These are phyloP conservation scores for Drosophila insularis DNA, from an alignment of 1,140 invertebrate genomes.

Conservation along the genomic window DNA sequence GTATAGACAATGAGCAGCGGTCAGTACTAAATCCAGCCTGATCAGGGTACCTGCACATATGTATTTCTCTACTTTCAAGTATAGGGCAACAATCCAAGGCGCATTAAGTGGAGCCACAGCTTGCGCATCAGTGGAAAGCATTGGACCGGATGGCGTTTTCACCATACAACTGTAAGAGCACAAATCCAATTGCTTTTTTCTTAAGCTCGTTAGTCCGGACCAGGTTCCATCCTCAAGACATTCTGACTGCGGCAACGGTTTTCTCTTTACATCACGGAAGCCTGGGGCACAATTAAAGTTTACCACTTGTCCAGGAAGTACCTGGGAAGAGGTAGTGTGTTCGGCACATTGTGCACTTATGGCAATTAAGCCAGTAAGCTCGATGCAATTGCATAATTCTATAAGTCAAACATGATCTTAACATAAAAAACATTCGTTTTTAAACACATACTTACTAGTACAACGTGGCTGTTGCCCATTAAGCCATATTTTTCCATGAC, in stretches of 20 bases:
- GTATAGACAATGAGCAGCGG: constrained; percentile 32
- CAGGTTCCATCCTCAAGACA: constrained; percentile 27
- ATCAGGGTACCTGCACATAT: constrained; percentile 20
- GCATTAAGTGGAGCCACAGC: fast-evolving
- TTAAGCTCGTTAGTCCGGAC: neutral
- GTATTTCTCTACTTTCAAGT: neutral
- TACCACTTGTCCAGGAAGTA: neutral
- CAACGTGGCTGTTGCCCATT: neutral
- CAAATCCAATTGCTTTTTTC: neutral
- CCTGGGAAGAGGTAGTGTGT: too few relatives aligned
- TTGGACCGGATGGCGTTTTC: fast-evolving
- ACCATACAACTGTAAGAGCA: constrained; percentile 10
- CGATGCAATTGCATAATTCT: neutral
- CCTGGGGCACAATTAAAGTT: neutral
- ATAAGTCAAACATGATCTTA: neutral
- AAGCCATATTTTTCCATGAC: neutral
- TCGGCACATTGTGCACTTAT: neutral
- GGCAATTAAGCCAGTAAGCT: neutral
- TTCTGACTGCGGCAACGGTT: fast-evolving
- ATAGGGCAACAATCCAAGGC: constrained; percentile 14
- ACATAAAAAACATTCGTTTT: neutral
- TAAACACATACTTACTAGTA: constrained; percentile 15
- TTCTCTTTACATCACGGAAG: neutral
- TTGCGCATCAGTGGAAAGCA: fast-evolving
- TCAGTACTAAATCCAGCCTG: constrained; percentile 15